Conservation (phyloP, 2,888 invertebrate species). For the Oligia strigilis region DNA sequence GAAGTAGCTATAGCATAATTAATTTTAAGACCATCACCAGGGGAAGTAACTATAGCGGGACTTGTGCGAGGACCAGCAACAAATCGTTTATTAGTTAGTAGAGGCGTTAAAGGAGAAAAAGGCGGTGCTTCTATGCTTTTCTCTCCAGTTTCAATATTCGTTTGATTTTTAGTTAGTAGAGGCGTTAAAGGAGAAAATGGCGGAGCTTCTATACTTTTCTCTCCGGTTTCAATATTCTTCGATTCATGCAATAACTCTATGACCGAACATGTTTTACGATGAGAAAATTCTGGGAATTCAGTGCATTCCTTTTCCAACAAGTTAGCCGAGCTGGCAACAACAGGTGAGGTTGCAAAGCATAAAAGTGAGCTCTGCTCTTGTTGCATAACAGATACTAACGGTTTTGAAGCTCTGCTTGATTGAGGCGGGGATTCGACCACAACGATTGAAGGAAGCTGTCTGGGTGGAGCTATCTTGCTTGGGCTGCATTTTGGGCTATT, state of each 20-base stretch:
- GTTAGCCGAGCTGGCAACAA: conserved; percentile 1
- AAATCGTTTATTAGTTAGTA: not conserved
- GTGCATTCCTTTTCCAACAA: not conserved
- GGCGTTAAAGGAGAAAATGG: conserved; percentile 4
- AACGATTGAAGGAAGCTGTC: not conserved
- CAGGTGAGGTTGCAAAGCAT: not conserved
- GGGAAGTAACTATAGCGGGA: not conserved
- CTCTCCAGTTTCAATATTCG: not conserved
- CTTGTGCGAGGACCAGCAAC: not conserved
- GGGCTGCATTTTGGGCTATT: conserved; percentile 4
- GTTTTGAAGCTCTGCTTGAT: not conserved
- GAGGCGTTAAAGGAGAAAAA: conserved; percentile 3
- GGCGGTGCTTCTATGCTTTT: conserved; percentile 1
- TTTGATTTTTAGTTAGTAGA: not conserved
- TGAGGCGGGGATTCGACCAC: not conserved
- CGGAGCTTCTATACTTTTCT: not conserved
- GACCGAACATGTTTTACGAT: not conserved
- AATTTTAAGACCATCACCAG: not conserved
- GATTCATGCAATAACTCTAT: conserved; percentile 5
- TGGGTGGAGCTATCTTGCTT: not conserved
- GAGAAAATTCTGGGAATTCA: not conserved
- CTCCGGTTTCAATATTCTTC: not conserved
- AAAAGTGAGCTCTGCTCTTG: conserved; percentile 1
- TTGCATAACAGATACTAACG: conserved; percentile 3
- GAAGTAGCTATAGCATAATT: not conserved